Percentiles rank a stretch among this genome's conserved stretches.
Conservation (phyloP, 2,888 invertebrate genomes). For the Aphelenchoides bicaudatus region DNA sequence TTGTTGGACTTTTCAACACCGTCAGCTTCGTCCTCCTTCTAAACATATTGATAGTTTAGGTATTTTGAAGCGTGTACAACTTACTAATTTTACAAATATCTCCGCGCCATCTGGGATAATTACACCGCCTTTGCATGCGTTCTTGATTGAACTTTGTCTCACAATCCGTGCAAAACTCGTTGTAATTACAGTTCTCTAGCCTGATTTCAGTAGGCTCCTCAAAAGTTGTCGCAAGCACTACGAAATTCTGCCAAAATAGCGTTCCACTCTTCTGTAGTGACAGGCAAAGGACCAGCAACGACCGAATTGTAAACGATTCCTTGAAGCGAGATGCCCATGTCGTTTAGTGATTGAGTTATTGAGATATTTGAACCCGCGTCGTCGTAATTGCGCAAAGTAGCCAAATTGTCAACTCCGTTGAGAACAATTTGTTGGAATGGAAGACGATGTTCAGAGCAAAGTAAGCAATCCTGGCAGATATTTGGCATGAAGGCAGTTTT, state of each 20-base stretch:
- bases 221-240: slow-evolving; percentile 16
- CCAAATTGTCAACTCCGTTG: slow-evolving; percentile 8
- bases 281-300: slow-evolving; percentile 15
- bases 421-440: slow-evolving; percentile 17
- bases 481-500: slow-evolving; percentile 14
- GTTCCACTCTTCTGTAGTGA: slow-evolving; percentile 31
- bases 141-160: slow-evolving; percentile 6
- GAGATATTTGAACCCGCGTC: slow-evolving; percentile 11
- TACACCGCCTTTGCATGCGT: slow-evolving; percentile 30
- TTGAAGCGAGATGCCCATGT: neutral
- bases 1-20: neutral
- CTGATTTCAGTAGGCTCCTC: slow-evolving; percentile 11
- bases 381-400: slow-evolving; percentile 11
- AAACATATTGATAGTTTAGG: slow-evolving; percentile 18
- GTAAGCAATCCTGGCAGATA: slow-evolving; percentile 32
- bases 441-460: slow-evolving; percentile 27
- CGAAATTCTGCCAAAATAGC: slow-evolving; percentile 15
- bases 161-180: slow-evolving; percentile 35
- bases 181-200: slow-evolving; percentile 20
- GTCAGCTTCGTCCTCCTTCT: slow-evolving; percentile 34
- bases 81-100: slow-evolving; percentile 49
- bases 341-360: neutral
- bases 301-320: neutral
- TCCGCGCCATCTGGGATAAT: slow-evolving; percentile 34
- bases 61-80: slow-evolving; percentile 3